Conservation (phyloP, 2,113 vertebrate species). For the Calidris pygmaea region DNA sequence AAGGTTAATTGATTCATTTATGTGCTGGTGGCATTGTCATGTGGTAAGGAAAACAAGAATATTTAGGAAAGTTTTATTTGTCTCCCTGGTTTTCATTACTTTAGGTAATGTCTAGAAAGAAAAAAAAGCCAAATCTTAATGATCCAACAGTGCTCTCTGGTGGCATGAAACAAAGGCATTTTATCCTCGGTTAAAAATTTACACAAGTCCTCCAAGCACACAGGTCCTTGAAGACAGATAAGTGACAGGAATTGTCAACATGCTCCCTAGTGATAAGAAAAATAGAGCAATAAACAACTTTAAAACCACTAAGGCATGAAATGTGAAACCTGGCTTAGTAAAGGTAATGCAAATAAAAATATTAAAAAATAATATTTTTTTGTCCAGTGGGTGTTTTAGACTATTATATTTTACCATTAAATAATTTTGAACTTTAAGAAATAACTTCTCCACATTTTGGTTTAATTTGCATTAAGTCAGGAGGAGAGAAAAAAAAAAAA, state of each 20-base stretch:
- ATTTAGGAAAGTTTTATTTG: constrained; percentile 27
- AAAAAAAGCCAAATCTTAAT: not conserved
- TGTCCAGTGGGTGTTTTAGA: constrained; percentile 2
- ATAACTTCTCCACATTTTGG: not conserved
- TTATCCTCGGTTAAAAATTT: not conserved
- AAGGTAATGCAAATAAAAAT: constrained; percentile 45
- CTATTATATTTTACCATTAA: not conserved
- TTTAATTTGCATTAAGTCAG: not conserved
- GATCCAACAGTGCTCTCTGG: constrained; percentile 76
- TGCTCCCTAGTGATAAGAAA: constrained; percentile 66
- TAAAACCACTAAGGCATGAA: constrained; percentile 48
- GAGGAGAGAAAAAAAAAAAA: fast-evolving
- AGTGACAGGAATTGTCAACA: constrained; percentile 52
- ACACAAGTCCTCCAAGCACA: not conserved
- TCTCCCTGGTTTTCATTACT: constrained; percentile 19
- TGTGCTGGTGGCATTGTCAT: constrained; percentile 22
- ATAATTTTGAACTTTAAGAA: not conserved
- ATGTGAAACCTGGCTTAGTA: constrained; percentile 45
- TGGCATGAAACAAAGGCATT: constrained; percentile 38
- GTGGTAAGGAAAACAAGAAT: constrained; percentile 34
- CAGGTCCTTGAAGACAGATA: constrained; percentile 40
- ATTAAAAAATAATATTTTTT: not conserved
- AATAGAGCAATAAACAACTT: constrained; percentile 54
- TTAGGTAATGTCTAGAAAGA: not conserved
- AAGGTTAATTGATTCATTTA: not conserved